Evolutionary conservation across 1,140 invertebrate genomes (phyloP).

Genomic region (Trichonephila inaurata): DNA sequence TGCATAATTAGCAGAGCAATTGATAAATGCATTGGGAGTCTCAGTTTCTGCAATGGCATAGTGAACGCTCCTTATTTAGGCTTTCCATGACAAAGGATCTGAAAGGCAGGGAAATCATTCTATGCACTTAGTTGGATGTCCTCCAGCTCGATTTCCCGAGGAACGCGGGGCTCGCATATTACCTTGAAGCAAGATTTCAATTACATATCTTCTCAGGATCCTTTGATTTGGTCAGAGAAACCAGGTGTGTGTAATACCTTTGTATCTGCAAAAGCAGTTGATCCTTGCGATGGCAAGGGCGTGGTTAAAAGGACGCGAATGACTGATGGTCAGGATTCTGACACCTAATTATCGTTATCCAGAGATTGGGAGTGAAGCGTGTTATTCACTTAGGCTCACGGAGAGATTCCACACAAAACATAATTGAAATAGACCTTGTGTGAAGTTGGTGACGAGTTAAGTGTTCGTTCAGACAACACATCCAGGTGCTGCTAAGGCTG

Average conservation of each 20-base stretch:
- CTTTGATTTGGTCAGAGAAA: conserved; percentile 55
- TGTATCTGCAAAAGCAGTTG: conserved; percentile 60
- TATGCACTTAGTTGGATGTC: not conserved
- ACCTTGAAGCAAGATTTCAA: conserved; percentile 56
- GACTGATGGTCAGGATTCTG: conserved; percentile 52
- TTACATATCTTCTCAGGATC: conserved; percentile 30
- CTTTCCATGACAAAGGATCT: not conserved
- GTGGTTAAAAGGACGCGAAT: conserved; percentile 58
- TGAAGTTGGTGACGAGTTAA: conserved; percentile 56
- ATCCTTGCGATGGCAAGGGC: conserved; percentile 28
- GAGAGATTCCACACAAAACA: conserved; percentile 45
- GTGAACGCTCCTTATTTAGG: not conserved
- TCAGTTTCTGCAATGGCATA: not conserved
- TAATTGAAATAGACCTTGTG: conserved; percentile 65
- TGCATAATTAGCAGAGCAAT: too few species aligned
- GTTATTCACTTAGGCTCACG: conserved; percentile 15
- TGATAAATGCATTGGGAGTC: not conserved
- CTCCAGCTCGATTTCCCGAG: not conserved
- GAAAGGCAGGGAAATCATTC: not conserved
- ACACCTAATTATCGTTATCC: conserved; percentile 62
- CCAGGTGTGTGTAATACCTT: conserved; percentile 35
- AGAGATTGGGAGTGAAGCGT: not conserved
- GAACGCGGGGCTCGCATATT: not conserved
- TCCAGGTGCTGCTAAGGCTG: not conserved
- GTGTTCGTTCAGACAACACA: conserved; percentile 41